phyloP scores from a whole-genome alignment of 2,113 vertebrate genomes.

The Pimephales promelas region DNA sequence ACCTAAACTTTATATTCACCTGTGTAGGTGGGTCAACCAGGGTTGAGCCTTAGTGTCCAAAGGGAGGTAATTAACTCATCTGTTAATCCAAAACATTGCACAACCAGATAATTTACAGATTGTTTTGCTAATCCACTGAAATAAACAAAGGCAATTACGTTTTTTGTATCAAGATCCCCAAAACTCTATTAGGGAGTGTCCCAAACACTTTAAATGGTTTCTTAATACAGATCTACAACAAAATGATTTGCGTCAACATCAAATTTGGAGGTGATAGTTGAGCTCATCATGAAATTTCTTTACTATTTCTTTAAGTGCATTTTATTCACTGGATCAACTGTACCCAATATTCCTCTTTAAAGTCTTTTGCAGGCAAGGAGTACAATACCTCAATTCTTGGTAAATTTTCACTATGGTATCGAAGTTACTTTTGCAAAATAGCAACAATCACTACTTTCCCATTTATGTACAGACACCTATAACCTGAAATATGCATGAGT shows the following conservation, averaged over 20 bases:
- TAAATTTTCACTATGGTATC: neutral
- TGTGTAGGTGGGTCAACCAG: conserved; percentile 35
- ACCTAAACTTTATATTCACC: conserved; percentile 16
- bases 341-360: neutral
- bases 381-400: neutral
- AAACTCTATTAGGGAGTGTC: neutral
- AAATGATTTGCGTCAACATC: too few relatives aligned
- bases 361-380: neutral
- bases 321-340: neutral
- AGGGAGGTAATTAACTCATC: neutral
- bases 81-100: conserved; percentile 5
- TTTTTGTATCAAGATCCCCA: neutral
- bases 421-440: neutral
- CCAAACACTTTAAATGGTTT: neutral
- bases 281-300: neutral
- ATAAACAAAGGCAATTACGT: neutral
- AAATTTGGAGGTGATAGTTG: neutral
- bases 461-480: neutral
- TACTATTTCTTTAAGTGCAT: too few relatives aligned
- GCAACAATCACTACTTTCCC: too few relatives aligned
- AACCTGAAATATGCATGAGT: neutral
- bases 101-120: neutral
- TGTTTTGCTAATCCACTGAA: conserved; percentile 2
- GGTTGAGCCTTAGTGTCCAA: conserved; percentile 3
- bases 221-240: neutral